Percentiles rank a stretch among this genome's conserved stretches.
Conservation (phyloP, 2,797 vertebrate species). For the Cossypha caffra region DNA sequence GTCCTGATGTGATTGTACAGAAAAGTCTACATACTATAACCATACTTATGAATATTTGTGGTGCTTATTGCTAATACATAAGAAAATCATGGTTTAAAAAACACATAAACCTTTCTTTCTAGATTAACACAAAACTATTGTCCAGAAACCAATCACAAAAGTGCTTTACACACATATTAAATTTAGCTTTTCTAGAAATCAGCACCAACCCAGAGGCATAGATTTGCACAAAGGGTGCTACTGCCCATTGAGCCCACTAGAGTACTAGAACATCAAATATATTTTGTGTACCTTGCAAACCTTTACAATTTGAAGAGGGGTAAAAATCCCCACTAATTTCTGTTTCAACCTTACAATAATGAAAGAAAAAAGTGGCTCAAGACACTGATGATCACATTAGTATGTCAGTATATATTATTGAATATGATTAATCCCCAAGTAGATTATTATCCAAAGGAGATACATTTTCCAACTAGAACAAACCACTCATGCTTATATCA, state of each 20-base stretch:
- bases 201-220: background rate
- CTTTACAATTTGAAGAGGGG: background rate
- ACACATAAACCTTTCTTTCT: background rate
- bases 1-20: too few species aligned
- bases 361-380: background rate
- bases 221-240: background rate
- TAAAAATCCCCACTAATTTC: background rate
- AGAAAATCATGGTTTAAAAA: background rate
- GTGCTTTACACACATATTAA: rapidly evolving
- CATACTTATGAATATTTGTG: background rate
- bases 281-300: background rate
- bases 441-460: background rate
- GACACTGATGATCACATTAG: background rate
- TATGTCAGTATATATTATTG: background rate
- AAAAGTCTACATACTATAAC: background rate
- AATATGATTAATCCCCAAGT: background rate
- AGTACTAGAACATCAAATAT: background rate
- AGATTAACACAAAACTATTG: background rate
- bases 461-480: background rate
- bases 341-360: background rate
- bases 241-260: background rate
- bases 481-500: background rate
- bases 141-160: background rate
- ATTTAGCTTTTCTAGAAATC: background rate
- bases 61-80: background rate